phyloP scores from a whole-genome alignment of 2,888 invertebrate species.

The Aphelenchoides bicaudatus region DNA sequence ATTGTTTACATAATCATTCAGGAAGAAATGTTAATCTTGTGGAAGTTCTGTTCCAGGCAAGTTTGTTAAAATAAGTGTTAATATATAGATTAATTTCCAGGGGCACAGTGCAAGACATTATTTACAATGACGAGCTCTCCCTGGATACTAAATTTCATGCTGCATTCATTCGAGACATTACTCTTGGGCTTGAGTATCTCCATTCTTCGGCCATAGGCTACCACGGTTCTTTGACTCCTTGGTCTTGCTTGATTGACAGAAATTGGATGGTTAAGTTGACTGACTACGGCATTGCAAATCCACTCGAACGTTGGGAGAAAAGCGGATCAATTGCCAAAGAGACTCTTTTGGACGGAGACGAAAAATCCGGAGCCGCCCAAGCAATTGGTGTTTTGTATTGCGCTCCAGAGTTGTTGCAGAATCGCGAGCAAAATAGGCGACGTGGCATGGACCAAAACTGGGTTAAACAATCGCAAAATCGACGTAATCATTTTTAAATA shows the following conservation, averaged over 20 bases:
- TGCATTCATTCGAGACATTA: conserved; percentile 92
- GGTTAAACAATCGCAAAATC: conserved; percentile 43
- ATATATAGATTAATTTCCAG: neutral
- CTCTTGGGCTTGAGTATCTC: conserved; percentile 68
- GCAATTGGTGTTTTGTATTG: conserved; percentile 46
- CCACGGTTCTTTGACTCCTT: conserved; percentile 52
- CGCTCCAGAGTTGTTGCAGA: conserved; percentile 50
- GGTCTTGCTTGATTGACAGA: conserved; percentile 54
- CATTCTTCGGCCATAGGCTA: conserved; percentile 53
- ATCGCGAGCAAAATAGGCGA: conserved; percentile 42
- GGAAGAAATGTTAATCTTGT: conserved; percentile 54
- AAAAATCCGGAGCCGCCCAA: conserved; percentile 46
- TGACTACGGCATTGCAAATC: conserved; percentile 54
- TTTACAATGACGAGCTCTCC: conserved; percentile 88
- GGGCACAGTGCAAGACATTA: conserved; percentile 5
- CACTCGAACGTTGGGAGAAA: conserved; percentile 54
- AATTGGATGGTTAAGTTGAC: conserved; percentile 58
- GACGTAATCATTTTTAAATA: too few species aligned
- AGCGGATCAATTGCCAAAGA: conserved; percentile 45
- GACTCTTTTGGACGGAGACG: conserved; percentile 46
- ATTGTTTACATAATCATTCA: too few species aligned
- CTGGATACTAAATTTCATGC: conserved; percentile 94
- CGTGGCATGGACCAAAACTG: conserved; percentile 49
- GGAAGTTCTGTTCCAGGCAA: conserved; percentile 57
- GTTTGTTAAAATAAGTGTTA: neutral